Evolutionary conservation across 2,113 vertebrate species (phyloP).

Genomic region (Delphinapterus leucas): DNA sequence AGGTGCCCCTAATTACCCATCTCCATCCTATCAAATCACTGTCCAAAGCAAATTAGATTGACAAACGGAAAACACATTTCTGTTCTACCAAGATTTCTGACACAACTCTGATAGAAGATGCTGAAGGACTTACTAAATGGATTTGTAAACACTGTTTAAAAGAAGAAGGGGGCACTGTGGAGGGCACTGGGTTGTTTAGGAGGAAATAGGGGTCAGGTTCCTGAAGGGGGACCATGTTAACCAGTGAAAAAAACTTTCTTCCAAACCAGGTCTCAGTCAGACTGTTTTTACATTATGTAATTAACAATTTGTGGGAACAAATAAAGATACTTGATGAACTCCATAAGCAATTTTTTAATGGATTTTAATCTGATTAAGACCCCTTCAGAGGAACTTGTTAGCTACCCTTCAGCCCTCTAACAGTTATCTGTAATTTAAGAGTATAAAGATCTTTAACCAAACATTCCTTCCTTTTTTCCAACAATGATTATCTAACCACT

Average conservation of each 20-base stretch:
- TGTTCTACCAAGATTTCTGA: neutral
- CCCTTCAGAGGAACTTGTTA: neutral
- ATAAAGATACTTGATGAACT: neutral
- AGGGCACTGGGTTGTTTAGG: neutral
- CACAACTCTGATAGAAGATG: neutral
- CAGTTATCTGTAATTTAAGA: neutral
- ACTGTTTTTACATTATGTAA: neutral
- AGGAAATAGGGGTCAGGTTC: neutral
- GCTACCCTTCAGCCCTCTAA: neutral
- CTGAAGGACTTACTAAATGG: neutral
- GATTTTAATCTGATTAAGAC: slow-evolving; percentile 10
- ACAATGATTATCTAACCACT: neutral
- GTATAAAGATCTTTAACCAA: neutral
- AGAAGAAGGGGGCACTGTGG: neutral
- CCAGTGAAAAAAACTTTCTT: neutral
- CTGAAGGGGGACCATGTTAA: neutral
- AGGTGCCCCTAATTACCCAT: neutral
- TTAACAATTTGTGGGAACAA: neutral
- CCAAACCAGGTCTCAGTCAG: neutral
- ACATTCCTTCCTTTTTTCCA: neutral
- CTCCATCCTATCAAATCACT: neutral
- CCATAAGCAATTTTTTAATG: neutral
- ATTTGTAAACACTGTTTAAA: neutral
- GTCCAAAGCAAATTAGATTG: neutral
- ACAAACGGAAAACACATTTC: neutral